Base-by-base conservation (phyloP, 2,888 invertebrate species). In the Fragum sueziense region DNA sequence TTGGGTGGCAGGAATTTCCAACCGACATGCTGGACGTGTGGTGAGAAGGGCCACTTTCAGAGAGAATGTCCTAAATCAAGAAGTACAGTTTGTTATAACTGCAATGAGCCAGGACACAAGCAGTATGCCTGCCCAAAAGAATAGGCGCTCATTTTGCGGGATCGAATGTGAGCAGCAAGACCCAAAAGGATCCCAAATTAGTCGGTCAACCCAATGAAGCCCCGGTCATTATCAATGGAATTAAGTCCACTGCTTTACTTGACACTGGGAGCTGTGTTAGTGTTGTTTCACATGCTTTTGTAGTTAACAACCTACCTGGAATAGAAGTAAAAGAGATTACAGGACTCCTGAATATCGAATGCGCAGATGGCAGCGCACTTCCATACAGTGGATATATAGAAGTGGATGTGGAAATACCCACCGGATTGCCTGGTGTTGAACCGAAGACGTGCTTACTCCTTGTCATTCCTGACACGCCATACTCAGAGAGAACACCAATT, bases 371-470 rank as follows among this genome's bases (percentile, higher is more conserved):
- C 37, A 37, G 6, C 37, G 37, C 37, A 37, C 52, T 84, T 34
- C 84, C 81, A 41, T 84, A 84, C 25, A 0, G n/a, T 41, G 84
- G 80, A 7, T 84, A 73, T 54, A 70, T 80, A 34, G 65, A 74
- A 41, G 51, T 61, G 20, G 67, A 71, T 4, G 20, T 83, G 14
- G 27, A 57, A n/a, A 14, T 67, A 0, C 1, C 27, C 0, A 72
- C 34, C 51, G 79, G 77, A 25, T 29, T 77, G 0, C 57, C 37
- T 22, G 37, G 37, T 37, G 37, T 14, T 22, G 20, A 17, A 29
- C n/a, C 14, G 14, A 57, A 54, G 33, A 65, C 22, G n/a, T 52
- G 25, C 11, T 41, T 6, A 65, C 54, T 80, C 0, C 67, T 81
- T 9, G 79, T 77, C 0, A 57, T 70, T 52, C 70, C 77, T 25